A percentile compares a stretch with the other conserved stretches of the same genome.
Conservation (phyloP, 2,888 invertebrate genomes). For the Phrixothrix hirtus region DNA sequence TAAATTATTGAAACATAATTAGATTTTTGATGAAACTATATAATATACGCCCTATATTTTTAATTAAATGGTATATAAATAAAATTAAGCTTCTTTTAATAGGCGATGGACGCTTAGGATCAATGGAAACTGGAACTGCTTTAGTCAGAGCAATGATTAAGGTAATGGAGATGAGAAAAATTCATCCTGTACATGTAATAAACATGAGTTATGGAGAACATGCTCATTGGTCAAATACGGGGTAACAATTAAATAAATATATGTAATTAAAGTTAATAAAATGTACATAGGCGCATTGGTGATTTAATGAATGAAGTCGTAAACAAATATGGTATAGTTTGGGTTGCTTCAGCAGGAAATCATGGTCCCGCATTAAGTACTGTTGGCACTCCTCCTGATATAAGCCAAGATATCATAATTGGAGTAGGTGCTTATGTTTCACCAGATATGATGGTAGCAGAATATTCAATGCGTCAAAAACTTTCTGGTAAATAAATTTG, state of each 20-base stretch:
- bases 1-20: too few relatives aligned
- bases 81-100: conserved; percentile 1
- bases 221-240: conserved; percentile 86
- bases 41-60: too few relatives aligned
- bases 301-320: conserved; percentile 86
- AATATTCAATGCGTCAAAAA: conserved; percentile 87
- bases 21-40: too few relatives aligned
- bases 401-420: conserved; percentile 80
- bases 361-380: conserved; percentile 92
- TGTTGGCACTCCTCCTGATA: conserved; percentile 86
- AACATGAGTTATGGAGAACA: conserved; percentile 99
- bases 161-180: conserved; percentile 73
- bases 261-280: too few relatives aligned
- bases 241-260: too few relatives aligned
- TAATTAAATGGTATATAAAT: too few relatives aligned
- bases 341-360: conserved; percentile 95
- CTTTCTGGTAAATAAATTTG: conserved; percentile 58
- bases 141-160: conserved; percentile 89
- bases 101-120: conserved; percentile 85
- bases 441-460: conserved; percentile 95
- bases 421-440: conserved; percentile 97
- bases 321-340: conserved; percentile 87
- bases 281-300: conserved; percentile 72
- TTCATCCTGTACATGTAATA: conserved; percentile 77
- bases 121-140: conserved; percentile 97